phyloP scores from a whole-genome alignment of 2,113 vertebrate genomes.

The Trogon melanurus region DNA sequence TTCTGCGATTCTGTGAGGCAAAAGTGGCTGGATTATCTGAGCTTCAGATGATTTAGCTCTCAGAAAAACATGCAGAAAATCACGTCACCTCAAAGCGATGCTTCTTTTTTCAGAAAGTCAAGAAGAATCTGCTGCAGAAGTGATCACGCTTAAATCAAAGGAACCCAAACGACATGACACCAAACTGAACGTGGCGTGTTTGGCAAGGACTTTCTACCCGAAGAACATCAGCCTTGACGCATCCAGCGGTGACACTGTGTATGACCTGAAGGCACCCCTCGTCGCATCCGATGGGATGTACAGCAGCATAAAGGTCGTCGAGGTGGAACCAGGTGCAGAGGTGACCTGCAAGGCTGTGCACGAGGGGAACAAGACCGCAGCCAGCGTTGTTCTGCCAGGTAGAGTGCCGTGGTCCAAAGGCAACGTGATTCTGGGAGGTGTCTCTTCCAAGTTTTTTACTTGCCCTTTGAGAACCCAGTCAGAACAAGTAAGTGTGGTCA shows the following conservation, averaged over 20 bases:
- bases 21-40: background rate
- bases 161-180: background rate
- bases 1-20: too few relatives aligned
- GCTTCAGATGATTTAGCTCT: background rate
- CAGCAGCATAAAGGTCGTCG: conserved; percentile 56
- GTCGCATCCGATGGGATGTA: conserved; percentile 57
- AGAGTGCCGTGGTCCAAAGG: background rate
- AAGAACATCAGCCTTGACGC: conserved; percentile 47
- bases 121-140: conserved; percentile 29
- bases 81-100: background rate
- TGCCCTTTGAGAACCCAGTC: background rate
- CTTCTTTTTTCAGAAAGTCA: conserved; percentile 40
- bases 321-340: background rate
- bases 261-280: background rate
- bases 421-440: background rate
- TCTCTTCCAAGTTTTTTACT: background rate
- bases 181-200: conserved; percentile 53
- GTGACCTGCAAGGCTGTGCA: conserved; percentile 49
- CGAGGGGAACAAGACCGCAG: background rate
- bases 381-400: background rate
- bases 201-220: conserved; percentile 72
- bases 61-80: background rate
- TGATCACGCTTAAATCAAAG: conserved; percentile 64
- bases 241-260: background rate
- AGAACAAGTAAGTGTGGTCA: background rate